Percentiles rank a stretch among this genome's conserved stretches.
Evolutionary conservation across 2,888 invertebrate species (phyloP).

Genomic region (Cantharis nigra): DNA sequence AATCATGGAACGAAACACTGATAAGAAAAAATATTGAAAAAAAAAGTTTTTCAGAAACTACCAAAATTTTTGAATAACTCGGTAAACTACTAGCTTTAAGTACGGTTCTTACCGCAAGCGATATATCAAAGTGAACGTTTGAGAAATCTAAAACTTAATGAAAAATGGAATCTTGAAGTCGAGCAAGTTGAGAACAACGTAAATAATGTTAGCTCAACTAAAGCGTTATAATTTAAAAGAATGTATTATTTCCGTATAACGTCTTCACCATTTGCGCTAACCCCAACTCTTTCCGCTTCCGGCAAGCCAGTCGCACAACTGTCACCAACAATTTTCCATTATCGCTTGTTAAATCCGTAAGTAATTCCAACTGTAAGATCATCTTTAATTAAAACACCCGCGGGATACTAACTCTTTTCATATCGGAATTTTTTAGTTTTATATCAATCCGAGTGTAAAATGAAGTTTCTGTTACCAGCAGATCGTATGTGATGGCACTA

Average conservation of each 20-base stretch:
- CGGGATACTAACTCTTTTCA: slow-evolving; percentile 23
- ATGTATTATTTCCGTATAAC: slow-evolving; percentile 33
- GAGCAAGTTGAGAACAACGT: not conserved
- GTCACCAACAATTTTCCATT: slow-evolving; percentile 33
- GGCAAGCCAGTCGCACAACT: slow-evolving; percentile 30
- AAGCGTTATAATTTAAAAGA: slow-evolving; percentile 30
- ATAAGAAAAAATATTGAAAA: too few species aligned
- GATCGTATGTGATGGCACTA: not conserved
- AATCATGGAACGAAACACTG: too few species aligned
- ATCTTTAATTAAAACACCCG: slow-evolving; percentile 35
- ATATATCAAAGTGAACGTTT: not conserved
- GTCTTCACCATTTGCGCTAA: slow-evolving; percentile 29
- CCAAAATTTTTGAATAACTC: not conserved
- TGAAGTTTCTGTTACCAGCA: slow-evolving; percentile 24
- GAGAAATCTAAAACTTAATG: not conserved
- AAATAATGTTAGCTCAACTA: slow-evolving; percentile 8
- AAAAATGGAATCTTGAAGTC: not conserved
- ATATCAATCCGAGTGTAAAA: slow-evolving; percentile 28
- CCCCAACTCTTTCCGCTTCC: slow-evolving; percentile 34
- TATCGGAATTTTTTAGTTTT: slow-evolving; percentile 27
- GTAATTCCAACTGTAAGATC: slow-evolving; percentile 30
- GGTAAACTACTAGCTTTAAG: not conserved
- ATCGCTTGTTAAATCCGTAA: slow-evolving; percentile 30
- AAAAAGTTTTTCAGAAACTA: too few species aligned
- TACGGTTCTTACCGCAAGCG: not conserved